Evolutionary conservation across 92 coral and sea anemone species (phyloP).

Genomic region (Hydrozoanthus gracilis): DNA sequence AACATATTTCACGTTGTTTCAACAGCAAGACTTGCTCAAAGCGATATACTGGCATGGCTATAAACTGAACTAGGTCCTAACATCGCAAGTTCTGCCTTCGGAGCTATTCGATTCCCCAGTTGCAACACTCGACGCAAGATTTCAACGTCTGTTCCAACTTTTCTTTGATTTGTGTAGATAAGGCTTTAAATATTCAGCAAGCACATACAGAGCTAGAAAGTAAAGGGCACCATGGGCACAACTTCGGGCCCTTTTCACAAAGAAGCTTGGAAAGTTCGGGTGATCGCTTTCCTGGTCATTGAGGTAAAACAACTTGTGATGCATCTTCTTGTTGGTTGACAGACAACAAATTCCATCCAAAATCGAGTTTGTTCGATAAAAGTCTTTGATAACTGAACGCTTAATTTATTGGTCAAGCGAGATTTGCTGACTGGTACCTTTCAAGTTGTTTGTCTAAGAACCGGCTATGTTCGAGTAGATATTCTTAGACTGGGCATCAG

Average conservation of each 20-base stretch:
- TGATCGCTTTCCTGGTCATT: background rate
- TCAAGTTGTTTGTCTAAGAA: background rate
- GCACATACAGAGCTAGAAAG: background rate
- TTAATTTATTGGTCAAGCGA: background rate
- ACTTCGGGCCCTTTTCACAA: background rate
- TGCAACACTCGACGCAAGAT: background rate
- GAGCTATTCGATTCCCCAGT: too few relatives aligned
- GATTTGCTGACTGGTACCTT: background rate
- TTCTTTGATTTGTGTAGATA: background rate
- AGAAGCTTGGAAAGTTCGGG: conserved; percentile 4
- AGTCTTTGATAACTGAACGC: background rate
- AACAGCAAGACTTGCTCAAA: too few relatives aligned
- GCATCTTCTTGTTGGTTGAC: conserved; percentile 9
- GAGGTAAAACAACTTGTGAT: conserved; percentile 1
- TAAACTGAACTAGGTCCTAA: too few relatives aligned
- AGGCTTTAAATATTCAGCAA: background rate
- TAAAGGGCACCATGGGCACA: background rate
- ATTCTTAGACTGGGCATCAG: background rate
- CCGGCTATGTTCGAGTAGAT: background rate
- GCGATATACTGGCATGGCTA: too few relatives aligned
- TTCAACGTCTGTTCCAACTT: background rate
- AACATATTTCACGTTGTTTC: too few relatives aligned
- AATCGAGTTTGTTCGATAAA: background rate
- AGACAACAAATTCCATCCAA: conserved; percentile 1
- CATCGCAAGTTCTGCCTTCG: too few relatives aligned